Evolutionary conservation across 2,113 vertebrate genomes (phyloP), one percentile per base, ranked within the genome.

Genomic region (Fregata magnificens): DNA sequence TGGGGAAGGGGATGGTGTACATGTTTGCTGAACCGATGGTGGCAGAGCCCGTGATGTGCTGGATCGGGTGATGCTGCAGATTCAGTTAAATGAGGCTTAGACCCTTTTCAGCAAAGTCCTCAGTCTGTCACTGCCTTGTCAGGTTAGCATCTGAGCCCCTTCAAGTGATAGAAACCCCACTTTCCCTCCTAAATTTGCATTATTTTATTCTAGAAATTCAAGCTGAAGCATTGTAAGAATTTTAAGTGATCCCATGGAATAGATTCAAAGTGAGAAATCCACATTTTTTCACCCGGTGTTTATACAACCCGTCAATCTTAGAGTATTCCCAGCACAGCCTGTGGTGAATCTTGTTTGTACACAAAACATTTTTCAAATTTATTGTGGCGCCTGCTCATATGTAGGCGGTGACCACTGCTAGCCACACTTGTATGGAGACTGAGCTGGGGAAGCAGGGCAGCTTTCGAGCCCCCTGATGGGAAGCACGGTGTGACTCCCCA

Each of bases 1-100:
- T 13, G 8, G 28, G 31, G 40, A 31, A 13, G 17, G 22, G 61
- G n/a, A 6, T 28, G 66, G 17, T 22, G 42, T 31, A 9, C 0
- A 3, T 10, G 19, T n/a, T 2, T 2, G 0, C 47, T 38, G 38
- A 47, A 52, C 22, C 0, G 3, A 13, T 13, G 62, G 79, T 8
- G 0, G 32, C 86, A 61, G 59, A 56, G 29, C 22, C 42, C 12
- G 7, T 13, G 49, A 8, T 22, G 74, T 12, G 25, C 20, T 20
- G n/a, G 17, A 20, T 36, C 44, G 10, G 29, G 6, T 7, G 61
- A 20, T 71, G 61, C 21, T 24, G 3, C 13, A 36, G 38, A 32
- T 24, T 11, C 26, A 7, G 12, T 26, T 16, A 13, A 52, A 69
- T 3, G 36, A 86, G 20, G 26, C 7, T 40, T 44, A 8, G 50